A percentile compares a stretch with the other conserved stretches of the same genome.
phyloP scores from a whole-genome alignment of 2,888 invertebrate genomes.

The Carcina quercana region DNA sequence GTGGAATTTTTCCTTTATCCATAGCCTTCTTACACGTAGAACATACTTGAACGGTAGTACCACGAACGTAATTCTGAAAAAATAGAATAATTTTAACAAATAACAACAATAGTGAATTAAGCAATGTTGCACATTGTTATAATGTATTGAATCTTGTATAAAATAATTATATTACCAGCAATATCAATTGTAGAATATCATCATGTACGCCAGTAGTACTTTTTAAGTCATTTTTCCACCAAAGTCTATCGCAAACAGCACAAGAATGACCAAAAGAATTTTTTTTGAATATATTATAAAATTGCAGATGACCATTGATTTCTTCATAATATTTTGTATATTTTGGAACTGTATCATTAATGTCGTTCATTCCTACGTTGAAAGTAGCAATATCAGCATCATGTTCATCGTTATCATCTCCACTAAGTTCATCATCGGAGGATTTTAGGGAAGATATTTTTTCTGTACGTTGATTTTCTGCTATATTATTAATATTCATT shows the following conservation, averaged over 20 bases:
- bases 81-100: constrained; percentile 7
- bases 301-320: background rate
- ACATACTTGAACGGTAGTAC: constrained; percentile 19
- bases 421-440: constrained; percentile 3
- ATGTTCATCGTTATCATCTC: constrained; percentile 1
- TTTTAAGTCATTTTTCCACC: constrained; percentile 19
- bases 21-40: constrained; percentile 19
- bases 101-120: background rate
- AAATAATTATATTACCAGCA: constrained; percentile 15
- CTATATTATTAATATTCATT: constrained; percentile 4
- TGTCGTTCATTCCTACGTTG: constrained; percentile 1
- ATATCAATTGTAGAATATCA: constrained; percentile 18
- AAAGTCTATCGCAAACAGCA: constrained; percentile 21
- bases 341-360: background rate
- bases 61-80: constrained; percentile 19
- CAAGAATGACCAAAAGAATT: constrained; percentile 19
- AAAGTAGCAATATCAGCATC: constrained; percentile 2
- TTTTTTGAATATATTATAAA: background rate
- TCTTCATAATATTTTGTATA: background rate
- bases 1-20: constrained; percentile 15
- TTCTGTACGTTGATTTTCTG: background rate
- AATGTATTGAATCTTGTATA: constrained; percentile 15
- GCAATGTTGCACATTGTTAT: constrained; percentile 10
- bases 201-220: constrained; percentile 19
- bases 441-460: background rate